Evolutionary conservation across 2,797 vertebrate genomes (phyloP).

Genomic region (Neosilurus hyrtlii): DNA sequence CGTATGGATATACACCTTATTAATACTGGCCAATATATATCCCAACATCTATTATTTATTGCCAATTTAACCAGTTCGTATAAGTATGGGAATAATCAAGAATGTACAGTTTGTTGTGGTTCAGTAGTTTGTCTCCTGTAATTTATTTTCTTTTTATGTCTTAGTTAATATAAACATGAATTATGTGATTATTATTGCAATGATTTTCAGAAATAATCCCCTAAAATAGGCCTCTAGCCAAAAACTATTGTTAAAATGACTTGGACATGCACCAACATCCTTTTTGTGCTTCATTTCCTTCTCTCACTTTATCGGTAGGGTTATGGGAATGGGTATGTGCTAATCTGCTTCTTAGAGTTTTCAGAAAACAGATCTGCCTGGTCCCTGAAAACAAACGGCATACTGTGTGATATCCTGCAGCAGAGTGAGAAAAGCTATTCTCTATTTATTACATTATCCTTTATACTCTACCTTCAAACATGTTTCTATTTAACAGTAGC

Average conservation of each 20-base stretch:
- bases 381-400: not conserved
- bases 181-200: too few relatives aligned
- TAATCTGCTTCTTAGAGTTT: not conserved
- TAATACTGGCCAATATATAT: not conserved
- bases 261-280: not conserved
- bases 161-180: not conserved
- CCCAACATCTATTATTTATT: not conserved
- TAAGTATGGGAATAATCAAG: not conserved
- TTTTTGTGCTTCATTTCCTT: not conserved
- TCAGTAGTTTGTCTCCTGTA: not conserved
- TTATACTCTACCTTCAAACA: not conserved
- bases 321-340: not conserved
- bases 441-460: not conserved
- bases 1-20: too few relatives aligned
- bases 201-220: not conserved
- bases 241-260: not conserved
- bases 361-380: not conserved
- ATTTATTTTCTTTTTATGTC: not conserved
- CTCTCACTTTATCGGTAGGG: not conserved
- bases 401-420: not conserved
- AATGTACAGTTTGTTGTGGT: not conserved
- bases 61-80: not conserved
- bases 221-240: not conserved
- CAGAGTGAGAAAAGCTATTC: conserved; percentile 1
- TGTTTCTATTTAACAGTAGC: not conserved